phyloP scores from a whole-genome alignment of 2,888 invertebrate genomes.

The Ceramica pisi region DNA sequence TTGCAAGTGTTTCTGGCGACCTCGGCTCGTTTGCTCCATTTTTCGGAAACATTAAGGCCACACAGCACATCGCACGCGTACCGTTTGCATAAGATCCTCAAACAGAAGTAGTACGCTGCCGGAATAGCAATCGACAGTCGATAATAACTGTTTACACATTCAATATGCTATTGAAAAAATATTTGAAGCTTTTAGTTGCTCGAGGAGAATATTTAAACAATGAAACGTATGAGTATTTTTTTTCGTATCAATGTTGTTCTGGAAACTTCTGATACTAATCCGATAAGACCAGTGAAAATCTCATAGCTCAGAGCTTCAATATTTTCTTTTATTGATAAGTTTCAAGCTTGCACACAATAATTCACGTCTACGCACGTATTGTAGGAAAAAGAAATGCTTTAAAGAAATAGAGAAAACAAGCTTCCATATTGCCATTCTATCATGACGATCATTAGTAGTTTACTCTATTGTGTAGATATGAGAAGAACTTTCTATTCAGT shows the following conservation, averaged over 20 bases:
- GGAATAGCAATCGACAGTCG: conserved; percentile 76
- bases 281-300: not conserved
- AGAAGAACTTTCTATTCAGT: conserved; percentile 58
- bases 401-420: conserved; percentile 26
- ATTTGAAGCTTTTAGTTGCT: conserved; percentile 4
- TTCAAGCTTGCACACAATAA: not conserved
- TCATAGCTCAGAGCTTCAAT: not conserved
- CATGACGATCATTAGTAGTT: conserved; percentile 39
- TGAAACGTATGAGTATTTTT: not conserved
- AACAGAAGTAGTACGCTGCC: conserved; percentile 65
- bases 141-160: conserved; percentile 42
- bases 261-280: not conserved
- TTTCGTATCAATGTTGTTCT: not conserved
- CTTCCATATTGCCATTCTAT: conserved; percentile 34
- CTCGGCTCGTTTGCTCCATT: conserved; percentile 63
- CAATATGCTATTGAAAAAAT: conserved; percentile 17
- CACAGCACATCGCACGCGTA: conserved; percentile 63
- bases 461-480: conserved; percentile 46
- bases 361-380: not conserved
- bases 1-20: conserved; percentile 53
- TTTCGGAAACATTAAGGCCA: conserved; percentile 73
- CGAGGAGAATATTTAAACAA: not conserved
- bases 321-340: not conserved
- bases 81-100: conserved; percentile 82
- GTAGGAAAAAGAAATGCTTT: conserved; percentile 25